Percentiles rank a stretch among this genome's conserved stretches.
These are phyloP conservation scores for Semicossyphus pulcher DNA, from an alignment of 2,113 vertebrate species.

Conservation along the genomic window DNA sequence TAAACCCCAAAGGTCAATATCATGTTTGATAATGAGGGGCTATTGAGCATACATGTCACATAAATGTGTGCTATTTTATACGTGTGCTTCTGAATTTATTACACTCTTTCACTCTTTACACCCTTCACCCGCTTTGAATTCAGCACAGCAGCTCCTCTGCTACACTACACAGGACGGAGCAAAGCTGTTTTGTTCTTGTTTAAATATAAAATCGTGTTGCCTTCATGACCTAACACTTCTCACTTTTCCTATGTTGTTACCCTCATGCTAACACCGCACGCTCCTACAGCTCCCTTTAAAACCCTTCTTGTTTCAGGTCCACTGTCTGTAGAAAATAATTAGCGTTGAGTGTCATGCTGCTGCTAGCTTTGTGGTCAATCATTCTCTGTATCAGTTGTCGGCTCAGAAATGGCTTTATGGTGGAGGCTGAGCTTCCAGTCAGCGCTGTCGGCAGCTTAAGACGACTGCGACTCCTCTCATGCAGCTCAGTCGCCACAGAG, in stretches of 20 bases:
- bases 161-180: neutral
- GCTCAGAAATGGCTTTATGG: neutral
- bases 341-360: neutral
- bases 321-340: neutral
- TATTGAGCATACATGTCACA: conserved; percentile 43
- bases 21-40: conserved; percentile 33
- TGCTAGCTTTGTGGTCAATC: neutral
- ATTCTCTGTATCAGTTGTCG: conserved; percentile 2
- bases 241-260: neutral
- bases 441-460: neutral
- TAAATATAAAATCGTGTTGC: neutral
- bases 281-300: neutral
- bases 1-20: conserved; percentile 43
- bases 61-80: conserved; percentile 32
- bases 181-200: neutral
- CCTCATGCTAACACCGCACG: neutral
- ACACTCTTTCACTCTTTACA: neutral
- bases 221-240: neutral
- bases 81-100: conserved; percentile 22
- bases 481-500: neutral
- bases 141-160: neutral
- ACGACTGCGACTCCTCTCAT: neutral
- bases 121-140: neutral
- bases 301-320: neutral
- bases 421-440: neutral